phyloP scores from a whole-genome alignment of 35 echinoderm and acorn worm species.

The Ptychodera flava region DNA sequence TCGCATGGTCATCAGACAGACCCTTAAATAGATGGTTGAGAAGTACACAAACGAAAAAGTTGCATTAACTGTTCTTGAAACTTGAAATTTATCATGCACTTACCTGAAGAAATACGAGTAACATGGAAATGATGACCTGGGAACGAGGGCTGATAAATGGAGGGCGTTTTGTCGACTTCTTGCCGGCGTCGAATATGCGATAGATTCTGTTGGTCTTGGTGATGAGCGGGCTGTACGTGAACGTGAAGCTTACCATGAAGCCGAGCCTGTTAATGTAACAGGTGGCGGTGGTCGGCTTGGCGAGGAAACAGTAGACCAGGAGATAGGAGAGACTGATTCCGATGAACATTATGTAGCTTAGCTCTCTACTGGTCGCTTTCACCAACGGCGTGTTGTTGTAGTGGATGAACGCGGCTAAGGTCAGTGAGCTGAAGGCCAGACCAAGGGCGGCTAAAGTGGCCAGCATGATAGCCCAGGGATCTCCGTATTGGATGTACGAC shows the following conservation, averaged over 20 bases:
- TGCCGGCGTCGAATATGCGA: slow-evolving; percentile 70
- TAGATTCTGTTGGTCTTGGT: slow-evolving; percentile 86
- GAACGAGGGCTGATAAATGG: slow-evolving; percentile 81
- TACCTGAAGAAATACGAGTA: slow-evolving; percentile 58
- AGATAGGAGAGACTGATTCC: slow-evolving; percentile 69
- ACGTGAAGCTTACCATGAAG: slow-evolving; percentile 37
- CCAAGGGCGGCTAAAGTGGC: not conserved
- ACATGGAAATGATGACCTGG: slow-evolving; percentile 56
- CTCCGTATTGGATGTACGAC: not conserved
- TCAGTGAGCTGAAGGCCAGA: not conserved
- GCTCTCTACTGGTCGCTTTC: slow-evolving; percentile 86
- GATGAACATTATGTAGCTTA: slow-evolving; percentile 72
- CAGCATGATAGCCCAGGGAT: not conserved
- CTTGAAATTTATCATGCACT: no score
- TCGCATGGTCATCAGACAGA: no score
- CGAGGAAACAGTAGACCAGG: slow-evolving; percentile 32
- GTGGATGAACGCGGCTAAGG: slow-evolving; percentile 33
- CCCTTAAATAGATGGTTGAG: no score
- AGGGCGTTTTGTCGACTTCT: slow-evolving; percentile 74
- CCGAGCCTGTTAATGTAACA: slow-evolving; percentile 64
- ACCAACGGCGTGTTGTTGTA: slow-evolving; percentile 80
- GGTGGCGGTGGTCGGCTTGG: slow-evolving; percentile 39
- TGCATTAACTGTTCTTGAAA: no score
- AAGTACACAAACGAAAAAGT: no score
- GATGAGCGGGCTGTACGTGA: slow-evolving; percentile 73